Base-by-base conservation (phyloP, 2,797 vertebrate genomes). In the Takifugu rubripes region DNA sequence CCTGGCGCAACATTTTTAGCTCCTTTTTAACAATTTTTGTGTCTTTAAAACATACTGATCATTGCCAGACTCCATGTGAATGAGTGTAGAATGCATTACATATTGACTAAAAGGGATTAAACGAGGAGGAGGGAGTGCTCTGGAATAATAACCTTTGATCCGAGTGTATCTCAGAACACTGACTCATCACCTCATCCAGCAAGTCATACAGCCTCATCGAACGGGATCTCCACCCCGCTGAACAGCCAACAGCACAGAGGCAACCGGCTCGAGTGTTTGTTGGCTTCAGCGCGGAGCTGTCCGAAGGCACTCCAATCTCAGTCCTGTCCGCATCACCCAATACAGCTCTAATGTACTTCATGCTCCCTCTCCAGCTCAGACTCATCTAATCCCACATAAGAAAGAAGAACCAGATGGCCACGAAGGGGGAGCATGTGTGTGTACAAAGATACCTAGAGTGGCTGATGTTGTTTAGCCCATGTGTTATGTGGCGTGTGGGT, bases 321-420 rank as follows among this genome's bases (percentile, higher is more conserved):
- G 86, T 88, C 88, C 73, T 12, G 48, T 64, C 56, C 3, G 9
- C 72, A 77, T 62, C 52, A 61, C 63, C 77, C 77, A 70, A 77
- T 61, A 70, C 62, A 73, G 76, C 84, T 66, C 69, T 92, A 92
- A 93, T 91, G 92, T 90, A 64, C 79, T 81, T 64, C 62, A 78
- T 88, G 90, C 88, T 81, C 77, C 85, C 71, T 75, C 74, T 61
- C 1, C 67, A 87, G 91, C 89, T 93, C 90, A 93, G 92, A 91
- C 90, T 87, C 70, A 33, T 70, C 77, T 94, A 94, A 95, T 94
- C 85, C 93, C 88, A 87, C 49, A 74, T 85, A 92, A 92, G 92
- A 92, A 92, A 89, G 83, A 86, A 83, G 70, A 87, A 82, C 72
- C 94, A 95, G 93, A 94, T 94, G 95, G 94, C 83, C 77, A 54